Percentiles rank a stretch among this genome's conserved stretches.
phyloP scores from a whole-genome alignment of 2,797 vertebrate species.

The Chiloscyllium punctatum region DNA sequence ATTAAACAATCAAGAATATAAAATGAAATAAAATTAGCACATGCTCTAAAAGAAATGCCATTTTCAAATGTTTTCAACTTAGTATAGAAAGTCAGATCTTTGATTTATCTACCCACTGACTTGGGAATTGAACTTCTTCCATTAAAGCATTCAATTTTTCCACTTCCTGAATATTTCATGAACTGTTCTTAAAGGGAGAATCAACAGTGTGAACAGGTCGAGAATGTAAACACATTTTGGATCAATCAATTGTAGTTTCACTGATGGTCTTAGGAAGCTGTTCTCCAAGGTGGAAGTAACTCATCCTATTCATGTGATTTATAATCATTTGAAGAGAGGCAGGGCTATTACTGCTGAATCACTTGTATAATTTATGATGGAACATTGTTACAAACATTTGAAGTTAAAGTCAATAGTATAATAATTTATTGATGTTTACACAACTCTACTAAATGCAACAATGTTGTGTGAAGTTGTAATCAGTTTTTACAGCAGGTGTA shows the following conservation, averaged over 20 bases:
- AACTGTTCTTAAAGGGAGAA: background rate
- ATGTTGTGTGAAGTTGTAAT: background rate
- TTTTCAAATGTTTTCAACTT: background rate
- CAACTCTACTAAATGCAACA: background rate
- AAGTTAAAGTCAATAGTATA: background rate
- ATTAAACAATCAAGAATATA: background rate
- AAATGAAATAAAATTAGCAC: background rate
- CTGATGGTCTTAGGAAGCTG: background rate
- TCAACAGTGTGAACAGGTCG: background rate
- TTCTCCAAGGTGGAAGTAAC: background rate
- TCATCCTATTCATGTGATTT: background rate
- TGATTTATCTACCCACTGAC: slow-evolving; percentile 20
- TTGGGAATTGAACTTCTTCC: slow-evolving; percentile 34
- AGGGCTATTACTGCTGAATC: background rate
- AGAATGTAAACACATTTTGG: background rate
- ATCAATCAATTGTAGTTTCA: background rate
- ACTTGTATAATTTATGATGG: background rate
- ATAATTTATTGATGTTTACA: background rate
- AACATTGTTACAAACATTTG: background rate
- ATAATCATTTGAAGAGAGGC: background rate
- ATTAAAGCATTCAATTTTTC: slow-evolving; percentile 22
- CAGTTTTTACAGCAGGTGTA: background rate
- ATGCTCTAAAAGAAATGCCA: background rate
- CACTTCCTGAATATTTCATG: slow-evolving; percentile 32
- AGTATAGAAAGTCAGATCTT: background rate